Conservation (phyloP, 2,113 vertebrate species). For the Xenus cinereus region DNA sequence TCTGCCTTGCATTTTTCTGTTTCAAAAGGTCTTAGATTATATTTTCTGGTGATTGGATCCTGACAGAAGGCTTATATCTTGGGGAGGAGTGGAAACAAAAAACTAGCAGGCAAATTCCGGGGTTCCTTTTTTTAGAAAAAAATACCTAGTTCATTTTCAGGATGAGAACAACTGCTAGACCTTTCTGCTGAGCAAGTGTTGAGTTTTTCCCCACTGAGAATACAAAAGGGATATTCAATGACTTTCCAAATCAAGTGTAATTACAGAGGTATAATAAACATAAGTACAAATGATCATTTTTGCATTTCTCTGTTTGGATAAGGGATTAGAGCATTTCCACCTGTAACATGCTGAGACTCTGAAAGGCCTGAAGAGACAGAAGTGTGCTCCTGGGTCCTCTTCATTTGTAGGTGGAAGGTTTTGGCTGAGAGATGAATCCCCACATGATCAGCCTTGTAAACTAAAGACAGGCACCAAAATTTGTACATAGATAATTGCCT, state of each 20-base stretch:
- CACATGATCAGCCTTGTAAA: background rate
- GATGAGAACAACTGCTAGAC: background rate
- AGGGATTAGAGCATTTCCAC: background rate
- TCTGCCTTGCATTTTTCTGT: conserved; percentile 15
- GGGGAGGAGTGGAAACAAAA: background rate
- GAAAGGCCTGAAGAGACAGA: background rate
- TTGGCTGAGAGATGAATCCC: background rate
- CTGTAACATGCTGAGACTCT: background rate
- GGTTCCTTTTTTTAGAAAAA: background rate
- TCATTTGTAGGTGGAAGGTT: background rate
- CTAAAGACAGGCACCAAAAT: background rate
- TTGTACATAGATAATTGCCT: accelerated
- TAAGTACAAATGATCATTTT: background rate
- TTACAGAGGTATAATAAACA: background rate
- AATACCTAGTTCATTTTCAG: background rate
- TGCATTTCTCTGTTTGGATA: background rate
- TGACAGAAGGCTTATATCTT: background rate
- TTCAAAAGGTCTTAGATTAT: background rate
- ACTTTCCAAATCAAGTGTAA: background rate
- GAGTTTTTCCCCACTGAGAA: background rate
- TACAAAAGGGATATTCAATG: background rate
- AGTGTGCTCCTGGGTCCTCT: background rate
- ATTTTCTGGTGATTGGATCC: background rate
- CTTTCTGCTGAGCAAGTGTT: background rate
- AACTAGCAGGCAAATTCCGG: background rate